Percentiles rank a stretch among this genome's conserved stretches.
These are phyloP conservation scores for Natator depressus DNA, from an alignment of 2,113 vertebrate genomes.

Conservation along the genomic window DNA sequence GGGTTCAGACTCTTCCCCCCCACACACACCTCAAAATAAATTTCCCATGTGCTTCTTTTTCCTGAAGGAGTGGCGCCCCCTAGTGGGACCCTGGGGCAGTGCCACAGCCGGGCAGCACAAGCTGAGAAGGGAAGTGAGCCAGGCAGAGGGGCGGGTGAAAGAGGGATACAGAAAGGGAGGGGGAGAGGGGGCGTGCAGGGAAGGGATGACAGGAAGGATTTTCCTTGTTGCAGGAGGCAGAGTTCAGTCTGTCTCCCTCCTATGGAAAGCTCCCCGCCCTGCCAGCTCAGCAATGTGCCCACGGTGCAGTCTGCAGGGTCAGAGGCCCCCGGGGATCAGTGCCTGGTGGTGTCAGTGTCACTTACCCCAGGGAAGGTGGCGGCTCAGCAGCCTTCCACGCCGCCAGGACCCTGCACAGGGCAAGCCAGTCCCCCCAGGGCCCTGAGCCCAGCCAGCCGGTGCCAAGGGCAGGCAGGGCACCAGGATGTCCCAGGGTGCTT, in stretches of 20 bases:
- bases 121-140: neutral
- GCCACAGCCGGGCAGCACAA: neutral
- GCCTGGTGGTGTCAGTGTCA: too few relatives aligned
- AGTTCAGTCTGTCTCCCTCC: too few relatives aligned
- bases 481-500: neutral
- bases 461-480: neutral
- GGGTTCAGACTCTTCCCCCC: neutral
- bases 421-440: neutral
- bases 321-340: too few relatives aligned
- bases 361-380: neutral
- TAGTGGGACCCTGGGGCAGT: neutral
- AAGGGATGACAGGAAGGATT: neutral
- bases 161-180: neutral
- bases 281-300: too few relatives aligned
- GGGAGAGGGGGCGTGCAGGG: too few relatives aligned
- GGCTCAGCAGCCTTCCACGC: neutral
- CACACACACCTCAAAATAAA: neutral
- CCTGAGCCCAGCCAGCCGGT: neutral
- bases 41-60: neutral
- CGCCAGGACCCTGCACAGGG: neutral
- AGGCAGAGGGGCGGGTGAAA: neutral
- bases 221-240: neutral
- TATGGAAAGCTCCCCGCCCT: neutral
- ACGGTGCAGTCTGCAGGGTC: too few relatives aligned
- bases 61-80: neutral